Base-by-base conservation (phyloP, 2,113 vertebrate species). In the Nannobrachium achirus region DNA sequence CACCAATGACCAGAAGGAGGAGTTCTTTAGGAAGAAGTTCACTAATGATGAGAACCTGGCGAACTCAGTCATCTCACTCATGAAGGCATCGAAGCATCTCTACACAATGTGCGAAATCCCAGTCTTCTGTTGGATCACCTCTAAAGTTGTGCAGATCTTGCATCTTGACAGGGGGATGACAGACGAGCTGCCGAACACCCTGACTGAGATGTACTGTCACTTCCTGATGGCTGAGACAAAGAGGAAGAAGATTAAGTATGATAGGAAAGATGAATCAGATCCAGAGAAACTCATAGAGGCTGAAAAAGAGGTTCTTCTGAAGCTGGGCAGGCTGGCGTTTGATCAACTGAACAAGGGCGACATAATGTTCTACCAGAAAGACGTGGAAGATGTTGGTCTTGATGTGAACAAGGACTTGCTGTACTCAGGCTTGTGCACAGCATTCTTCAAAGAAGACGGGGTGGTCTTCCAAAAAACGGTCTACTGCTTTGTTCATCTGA, bases 311-410 rank as follows among this genome's bases (percentile, higher is more conserved):
- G n/a, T n/a, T n/a, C n/a, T n/a, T n/a, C n/a, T n/a, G n/a, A n/a
- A n/a, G n/a, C n/a, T n/a, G n/a, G n/a, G n/a, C n/a, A n/a, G n/a
- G n/a, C n/a, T n/a, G n/a, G n/a, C n/a, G n/a, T n/a, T n/a, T n/a
- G n/a, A n/a, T n/a, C n/a, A n/a, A n/a, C n/a, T n/a, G n/a, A n/a
- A n/a, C n/a, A n/a, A n/a, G n/a, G n/a, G n/a, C n/a, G n/a, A n/a
- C n/a, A n/a, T n/a, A n/a, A n/a, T n/a, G n/a, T 88, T 86, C 62
- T 76, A 82, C 60, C 63, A 80, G 59, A 60, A 79, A 44, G 76
- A 86, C 25, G 45, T 86, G 69, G 45, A 78, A 49, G 38, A 41
- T n/a, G 74, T 63, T 25, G 75, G 75, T 66, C 67, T 86, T 11
- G 16, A 82, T 63, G 46, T 63, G 10, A 0, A 48, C 1, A 42